phyloP scores from a whole-genome alignment of 2,888 invertebrate genomes.

The Andrena chrysosceles region DNA sequence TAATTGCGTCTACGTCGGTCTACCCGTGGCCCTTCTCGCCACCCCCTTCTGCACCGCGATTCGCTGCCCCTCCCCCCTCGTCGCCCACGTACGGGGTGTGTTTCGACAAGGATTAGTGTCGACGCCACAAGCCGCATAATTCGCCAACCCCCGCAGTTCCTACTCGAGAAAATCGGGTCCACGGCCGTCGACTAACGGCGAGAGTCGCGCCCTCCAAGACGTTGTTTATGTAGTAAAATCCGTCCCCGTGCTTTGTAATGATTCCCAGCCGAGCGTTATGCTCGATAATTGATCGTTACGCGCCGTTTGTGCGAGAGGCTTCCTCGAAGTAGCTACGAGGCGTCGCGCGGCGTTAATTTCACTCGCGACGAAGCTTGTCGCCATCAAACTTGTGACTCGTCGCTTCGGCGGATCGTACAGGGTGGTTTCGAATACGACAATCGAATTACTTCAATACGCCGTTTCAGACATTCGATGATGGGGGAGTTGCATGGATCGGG shows the following conservation, averaged over 20 bases:
- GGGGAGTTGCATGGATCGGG: background rate
- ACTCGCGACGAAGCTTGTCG: background rate
- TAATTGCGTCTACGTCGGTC: conserved; percentile 74
- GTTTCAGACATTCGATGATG: background rate
- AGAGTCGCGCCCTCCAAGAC: conserved; percentile 47
- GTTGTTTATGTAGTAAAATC: conserved; percentile 54
- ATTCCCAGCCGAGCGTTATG: conserved; percentile 42
- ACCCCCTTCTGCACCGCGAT: conserved; percentile 30
- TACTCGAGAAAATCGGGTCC: conserved; percentile 48
- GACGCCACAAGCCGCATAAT: conserved; percentile 67
- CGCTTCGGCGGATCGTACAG: background rate
- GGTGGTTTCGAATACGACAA: background rate
- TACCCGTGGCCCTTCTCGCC: conserved; percentile 30
- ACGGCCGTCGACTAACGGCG: conserved; percentile 36
- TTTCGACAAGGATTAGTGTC: conserved; percentile 73
- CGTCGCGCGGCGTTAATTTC: conserved; percentile 10
- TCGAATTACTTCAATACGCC: background rate
- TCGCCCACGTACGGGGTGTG: conserved; percentile 38
- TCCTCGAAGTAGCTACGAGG: conserved; percentile 14
- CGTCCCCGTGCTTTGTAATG: conserved; percentile 35
- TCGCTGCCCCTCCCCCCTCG: background rate
- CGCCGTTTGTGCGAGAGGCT: conserved; percentile 35
- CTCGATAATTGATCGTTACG: conserved; percentile 57
- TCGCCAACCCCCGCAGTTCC: conserved; percentile 34
- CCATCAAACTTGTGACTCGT: background rate